Evolutionary conservation across 2,113 vertebrate genomes (phyloP).

Genomic region (Corydoras sp.): DNA sequence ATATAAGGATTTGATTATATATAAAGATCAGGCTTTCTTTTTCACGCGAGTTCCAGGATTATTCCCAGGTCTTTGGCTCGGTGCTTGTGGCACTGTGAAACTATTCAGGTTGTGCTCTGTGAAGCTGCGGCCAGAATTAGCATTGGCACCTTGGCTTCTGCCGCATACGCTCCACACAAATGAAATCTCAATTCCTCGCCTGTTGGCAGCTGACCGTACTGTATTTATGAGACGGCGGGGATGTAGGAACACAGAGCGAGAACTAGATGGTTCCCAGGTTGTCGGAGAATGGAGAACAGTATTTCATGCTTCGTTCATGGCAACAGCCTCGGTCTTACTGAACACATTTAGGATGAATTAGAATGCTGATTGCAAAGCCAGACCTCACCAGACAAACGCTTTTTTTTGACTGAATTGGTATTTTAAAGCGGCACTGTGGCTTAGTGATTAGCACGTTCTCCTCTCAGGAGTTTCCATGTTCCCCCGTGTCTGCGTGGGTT

Average conservation of each 20-base stretch:
- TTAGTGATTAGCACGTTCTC: no score
- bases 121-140: conserved; percentile 6
- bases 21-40: no score
- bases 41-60: no score
- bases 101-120: conserved; percentile 6
- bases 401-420: no score
- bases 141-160: conserved; percentile 2
- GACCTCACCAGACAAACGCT: no score
- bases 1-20: no score
- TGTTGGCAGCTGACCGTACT: conserved; percentile 13
- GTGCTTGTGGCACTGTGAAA: neutral
- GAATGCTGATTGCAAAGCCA: no score
- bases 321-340: neutral
- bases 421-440: no score
- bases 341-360: no score
- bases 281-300: conserved; percentile 9
- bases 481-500: no score
- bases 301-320: conserved; percentile 17
- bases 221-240: conserved; percentile 22
- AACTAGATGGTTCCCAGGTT: neutral
- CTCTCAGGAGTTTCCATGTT: no score
- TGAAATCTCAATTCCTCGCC: conserved; percentile 27
- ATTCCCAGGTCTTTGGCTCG: neutral
- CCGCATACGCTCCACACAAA: conserved; percentile 20
- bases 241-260: neutral